Evolutionary conservation across 2,888 invertebrate genomes (phyloP).

Genomic region (Drosophila lutescens): DNA sequence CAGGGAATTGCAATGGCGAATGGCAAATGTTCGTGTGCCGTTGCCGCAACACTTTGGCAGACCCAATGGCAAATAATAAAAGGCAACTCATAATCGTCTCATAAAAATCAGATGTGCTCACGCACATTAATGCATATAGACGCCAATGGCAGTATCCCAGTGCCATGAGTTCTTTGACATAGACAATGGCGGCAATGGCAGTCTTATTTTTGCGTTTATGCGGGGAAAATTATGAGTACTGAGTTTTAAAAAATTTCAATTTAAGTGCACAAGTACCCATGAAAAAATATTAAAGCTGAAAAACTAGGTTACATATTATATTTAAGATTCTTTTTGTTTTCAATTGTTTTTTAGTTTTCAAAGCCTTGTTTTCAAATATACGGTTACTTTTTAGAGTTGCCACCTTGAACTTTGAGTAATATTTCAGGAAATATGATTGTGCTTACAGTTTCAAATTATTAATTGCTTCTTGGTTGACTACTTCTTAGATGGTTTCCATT

Average conservation of each 20-base stretch:
- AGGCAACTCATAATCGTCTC: slow-evolving; percentile 78
- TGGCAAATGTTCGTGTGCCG: slow-evolving; percentile 35
- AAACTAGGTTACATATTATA: too few relatives aligned
- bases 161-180: slow-evolving; percentile 41
- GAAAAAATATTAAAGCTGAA: too few relatives aligned
- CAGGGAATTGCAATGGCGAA: background rate
- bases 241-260: too few relatives aligned
- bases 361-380: too few relatives aligned
- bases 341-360: too few relatives aligned
- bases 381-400: too few relatives aligned
- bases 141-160: slow-evolving; percentile 58
- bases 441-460: background rate
- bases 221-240: background rate
- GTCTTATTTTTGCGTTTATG: background rate
- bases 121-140: slow-evolving; percentile 64
- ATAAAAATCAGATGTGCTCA: slow-evolving; percentile 76
- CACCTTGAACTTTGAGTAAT: too few relatives aligned
- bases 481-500: too few relatives aligned
- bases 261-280: too few relatives aligned
- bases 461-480: too few relatives aligned
- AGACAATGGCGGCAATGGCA: slow-evolving; percentile 47
- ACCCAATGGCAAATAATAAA: slow-evolving; percentile 78
- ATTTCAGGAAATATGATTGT: too few relatives aligned
- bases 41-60: slow-evolving; percentile 67
- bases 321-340: too few relatives aligned